Base-by-base conservation (phyloP, 2,888 invertebrate species). In the Tiphia femorata region DNA sequence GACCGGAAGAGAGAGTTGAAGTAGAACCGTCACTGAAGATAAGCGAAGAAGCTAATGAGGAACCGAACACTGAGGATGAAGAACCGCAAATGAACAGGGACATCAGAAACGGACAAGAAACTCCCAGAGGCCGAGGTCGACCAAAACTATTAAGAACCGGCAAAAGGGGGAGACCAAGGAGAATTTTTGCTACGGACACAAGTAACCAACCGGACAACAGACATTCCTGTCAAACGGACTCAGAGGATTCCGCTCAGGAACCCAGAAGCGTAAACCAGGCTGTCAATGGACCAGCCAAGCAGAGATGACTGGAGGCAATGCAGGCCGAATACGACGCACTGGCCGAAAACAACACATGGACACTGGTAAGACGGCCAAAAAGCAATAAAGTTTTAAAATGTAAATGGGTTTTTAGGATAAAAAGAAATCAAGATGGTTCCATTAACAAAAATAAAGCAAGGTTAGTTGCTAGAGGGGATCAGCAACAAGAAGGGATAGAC, bases 281-380 rank as follows among this genome's bases (percentile, higher is more conserved):
- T 3, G 19, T 53, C 38, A 14, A 40, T 10, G 16, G 23, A 19
- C 23, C 47, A 19, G 37, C 33, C n/a, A 54, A 40, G 21, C 10
- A 10, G 14, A 21, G 1, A 14, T 60, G 51, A 29, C 40, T 42
- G 47, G 17, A 46, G 16, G 60, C 60, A 12, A 60, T 60, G 55
- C 27, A 51, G 20, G 21, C 16, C 7, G 55, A 60, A 29, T 47
- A 30, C 3, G 42, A 50, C 29, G 27, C 56, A 12, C 37, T 62
- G 21, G 27, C 19, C 20, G 54, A 50, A 6, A 7, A 46, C 1
- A 17, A 17, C 7, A 52, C 44, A 1, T 52, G 46, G 38, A 3
- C 12, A 14, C 16, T 37, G 4, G 29, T 44, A 3, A 0, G n/a
- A 1, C 14, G 21, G 19, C 29, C 51, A 3, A 14, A 29, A 37